Evolutionary conservation across 1,140 invertebrate genomes (phyloP), one percentile per base, ranked within the genome.

Genomic region (Hetaerina americana): DNA sequence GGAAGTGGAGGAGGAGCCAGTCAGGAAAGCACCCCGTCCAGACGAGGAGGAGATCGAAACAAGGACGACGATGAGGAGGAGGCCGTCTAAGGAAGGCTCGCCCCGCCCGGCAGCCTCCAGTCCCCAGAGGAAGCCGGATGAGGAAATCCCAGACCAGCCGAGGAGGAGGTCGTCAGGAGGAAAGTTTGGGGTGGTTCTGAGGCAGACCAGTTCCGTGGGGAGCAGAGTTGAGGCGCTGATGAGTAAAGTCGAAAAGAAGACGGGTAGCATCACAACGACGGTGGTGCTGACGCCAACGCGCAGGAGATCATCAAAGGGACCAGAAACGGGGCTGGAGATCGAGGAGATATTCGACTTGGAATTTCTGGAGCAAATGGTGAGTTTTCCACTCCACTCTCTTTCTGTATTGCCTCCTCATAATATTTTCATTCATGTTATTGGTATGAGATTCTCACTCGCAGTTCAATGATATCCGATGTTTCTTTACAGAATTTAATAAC

Each of bases 261-360:
- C 40, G 15, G 82, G 83, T 68, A 78, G 81, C 72, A 74, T 77
- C 8, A 79, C 27, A 78, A 80, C 26, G 26, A 76, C 27, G 69
- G 66, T 70, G 6, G 40, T 27, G 8, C 31, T 66, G 18, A 71
- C 71, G 26, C 10, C 40, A n/a, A 57, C 40, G 3, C 15, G 22
- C 15, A 57, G 40, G 10, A 57, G 40, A 12, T n/a, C 40, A 3
- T 57, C 40, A 5, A 57, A 57, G 40, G 40, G 40, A 5, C 2
- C 40, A 12, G 40, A 57, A 18, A 18, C 40, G 2, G 10, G 40
- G 15, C 10, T 57, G 1, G 40, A 57, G 40, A 87, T 91, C 72
- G 89, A 91, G 78, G 86, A 89, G 73, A 89, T 91, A 72, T 88
- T 85, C 73, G 88, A 90, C 75, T 76, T 91, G 71, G 82, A 85